Conservation (phyloP, 2,888 invertebrate species). For the Brachylomia viminalis region DNA sequence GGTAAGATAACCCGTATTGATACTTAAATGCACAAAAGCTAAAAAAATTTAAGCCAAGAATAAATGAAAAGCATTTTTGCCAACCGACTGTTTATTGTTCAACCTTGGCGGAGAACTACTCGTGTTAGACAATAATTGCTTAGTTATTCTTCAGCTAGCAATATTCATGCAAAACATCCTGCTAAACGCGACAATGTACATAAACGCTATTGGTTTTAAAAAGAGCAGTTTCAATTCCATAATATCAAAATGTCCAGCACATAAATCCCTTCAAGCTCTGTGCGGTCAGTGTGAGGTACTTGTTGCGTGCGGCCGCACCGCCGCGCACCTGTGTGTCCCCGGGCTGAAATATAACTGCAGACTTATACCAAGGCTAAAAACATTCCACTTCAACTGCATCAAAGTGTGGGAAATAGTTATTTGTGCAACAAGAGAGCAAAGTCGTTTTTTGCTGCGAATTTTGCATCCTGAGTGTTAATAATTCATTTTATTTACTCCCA, state of each 20-base stretch:
- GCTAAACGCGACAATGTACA: neutral
- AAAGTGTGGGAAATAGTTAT: too few species aligned
- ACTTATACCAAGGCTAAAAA: neutral
- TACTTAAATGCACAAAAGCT: too few species aligned
- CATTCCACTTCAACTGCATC: neutral
- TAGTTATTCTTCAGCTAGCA: neutral
- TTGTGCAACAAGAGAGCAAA: too few species aligned
- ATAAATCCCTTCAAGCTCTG: neutral
- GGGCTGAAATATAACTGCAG: neutral
- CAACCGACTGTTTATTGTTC: neutral
- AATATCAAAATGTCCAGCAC: neutral
- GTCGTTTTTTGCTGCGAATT: too few species aligned
- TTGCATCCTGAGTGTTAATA: too few species aligned
- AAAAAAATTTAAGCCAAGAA: neutral
- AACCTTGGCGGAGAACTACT: too few species aligned
- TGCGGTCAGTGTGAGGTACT: neutral
- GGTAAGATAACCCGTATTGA: too few species aligned
- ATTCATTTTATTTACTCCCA: too few species aligned
- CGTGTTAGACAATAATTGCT: neutral
- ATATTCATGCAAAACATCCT: neutral
- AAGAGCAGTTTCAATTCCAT: neutral
- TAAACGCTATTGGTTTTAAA: neutral
- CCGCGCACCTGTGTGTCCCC: neutral
- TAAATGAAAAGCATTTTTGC: too few species aligned
- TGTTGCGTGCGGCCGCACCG: too few species aligned